Base-by-base conservation (phyloP, 2,888 invertebrate species). In the Leucoma salicis region DNA sequence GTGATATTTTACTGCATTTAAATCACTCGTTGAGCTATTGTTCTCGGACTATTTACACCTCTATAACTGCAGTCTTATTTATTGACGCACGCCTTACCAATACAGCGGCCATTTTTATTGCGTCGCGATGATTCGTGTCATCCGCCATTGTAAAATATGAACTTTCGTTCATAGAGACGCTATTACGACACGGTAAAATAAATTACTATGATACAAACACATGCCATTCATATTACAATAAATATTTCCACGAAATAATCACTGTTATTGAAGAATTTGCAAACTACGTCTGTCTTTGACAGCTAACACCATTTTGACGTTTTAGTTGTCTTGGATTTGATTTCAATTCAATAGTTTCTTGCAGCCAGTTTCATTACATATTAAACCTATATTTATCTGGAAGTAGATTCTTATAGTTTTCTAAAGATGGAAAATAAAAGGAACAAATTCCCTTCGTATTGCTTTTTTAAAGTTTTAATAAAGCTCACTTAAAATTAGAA, bases 51-150 rank as follows among this genome's bases (percentile, higher is more conserved):
- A 56, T 58, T 64, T 60, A 61, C 63, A 72, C 63, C 48, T 53
- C 50, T 53, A 64, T 66, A n/a, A n/a, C 66, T 71, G 67, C 67
- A 71, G 66, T 73, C 70, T 58, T 71, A 71, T 55, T n/a, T 77
- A 75, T 79, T 83, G 85, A 85, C 86, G 86, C 87, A 82, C 86
- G 88, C 88, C 88, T 88, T 89, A 89, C 89, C 89, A 75, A 78
- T 74, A 77, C 63, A 85, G 85, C 88, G 88, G 88, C 89, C 89
- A 89, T 89, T 80, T 89, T 89, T 87, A 88, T 89, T 89, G 86
- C 87, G 87, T 86, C 84, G 84, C 79, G 87, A 84, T 82, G 86
- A 82, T 83, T 89, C 87, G 87, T 89, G 89, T 87, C 88, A 88
- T 86, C 89, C 89, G 89, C 89, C 89, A 89, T 89, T 89, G 83